Evolutionary conservation across 2,888 invertebrate species (phyloP), one percentile per base, ranked within the genome.

Genomic region (Nomada fucata): DNA sequence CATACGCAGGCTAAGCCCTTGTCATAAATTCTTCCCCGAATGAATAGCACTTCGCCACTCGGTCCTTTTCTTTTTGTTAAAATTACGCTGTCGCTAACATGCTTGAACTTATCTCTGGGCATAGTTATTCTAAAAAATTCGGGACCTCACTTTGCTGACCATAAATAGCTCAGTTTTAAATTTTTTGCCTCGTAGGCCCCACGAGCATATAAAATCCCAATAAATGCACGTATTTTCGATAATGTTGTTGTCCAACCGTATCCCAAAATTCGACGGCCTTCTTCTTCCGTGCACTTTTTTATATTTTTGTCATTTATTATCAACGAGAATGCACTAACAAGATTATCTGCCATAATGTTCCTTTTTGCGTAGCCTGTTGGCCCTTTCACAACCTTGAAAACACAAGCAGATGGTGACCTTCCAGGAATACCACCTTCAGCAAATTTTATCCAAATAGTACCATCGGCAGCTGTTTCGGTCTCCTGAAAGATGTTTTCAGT

Each of bases 291-390:
- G 64, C 72, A 72, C 72, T 47, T 73, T 73, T 47, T 73, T 72
- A 72, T 57, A 69, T 72, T 72, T 75, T 53, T 71, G 59, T 71
- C 61, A 71, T 64, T 60, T 82, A 53, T 65, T 72, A 60, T 72
- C 23, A 57, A 68, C 57, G 68, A 55, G 68, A 68, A 55, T 68
- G 77, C n/a, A n/a, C n/a, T n/a, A n/a, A n/a, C n/a, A n/a, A n/a
- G n/a, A n/a, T n/a, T n/a, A n/a, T n/a, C n/a, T n/a, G n/a, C n/a
- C n/a, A n/a, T n/a, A n/a, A n/a, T n/a, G n/a, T n/a, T n/a, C n/a
- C n/a, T n/a, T n/a, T n/a, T n/a, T n/a, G n/a, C 80, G 76, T 74
- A 83, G 74, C 79, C 76, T 76, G 77, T 80, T 63, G 61, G 68
- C 76, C 67, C 78, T 74, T 61, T 59, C 79, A 70, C 75, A 68